Evolutionary conservation across 1,140 invertebrate genomes (phyloP).

Genomic region (Dendroctonus ponderosae): DNA sequence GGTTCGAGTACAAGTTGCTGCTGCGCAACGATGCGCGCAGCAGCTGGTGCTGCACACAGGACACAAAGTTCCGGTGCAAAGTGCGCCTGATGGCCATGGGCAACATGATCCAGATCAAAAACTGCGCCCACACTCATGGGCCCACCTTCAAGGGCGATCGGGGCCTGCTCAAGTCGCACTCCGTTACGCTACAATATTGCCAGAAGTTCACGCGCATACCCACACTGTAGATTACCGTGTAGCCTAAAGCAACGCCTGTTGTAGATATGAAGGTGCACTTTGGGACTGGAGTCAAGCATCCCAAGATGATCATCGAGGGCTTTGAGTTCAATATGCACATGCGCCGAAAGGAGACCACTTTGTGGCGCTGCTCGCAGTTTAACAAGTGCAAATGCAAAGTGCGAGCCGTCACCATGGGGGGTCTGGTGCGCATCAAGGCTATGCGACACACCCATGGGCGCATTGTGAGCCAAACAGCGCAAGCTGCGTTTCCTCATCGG

Average conservation of each 20-base stretch:
- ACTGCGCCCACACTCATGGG: constrained; percentile 32
- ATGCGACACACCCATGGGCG: constrained; percentile 32
- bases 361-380: constrained; percentile 38
- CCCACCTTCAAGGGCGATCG: constrained; percentile 33
- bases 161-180: constrained; percentile 5
- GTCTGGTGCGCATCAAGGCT: constrained; percentile 29
- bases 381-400: constrained; percentile 38
- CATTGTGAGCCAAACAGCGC: not conserved
- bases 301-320: constrained; percentile 36
- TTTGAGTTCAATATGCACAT: constrained; percentile 36
- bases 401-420: constrained; percentile 31
- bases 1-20: constrained; percentile 35
- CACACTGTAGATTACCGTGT: not conserved
- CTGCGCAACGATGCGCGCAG: constrained; percentile 18
- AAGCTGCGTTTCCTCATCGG: no score
- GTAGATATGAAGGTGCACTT: constrained; percentile 34
- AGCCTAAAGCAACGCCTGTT: not conserved
- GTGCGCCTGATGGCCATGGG: constrained; percentile 34
- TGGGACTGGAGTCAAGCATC: constrained; percentile 32
- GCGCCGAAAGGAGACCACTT: constrained; percentile 23
- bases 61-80: constrained; percentile 33
- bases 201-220: constrained; percentile 14
- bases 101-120: constrained; percentile 30
- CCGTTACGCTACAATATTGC: constrained; percentile 10
- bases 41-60: constrained; percentile 34